Base-by-base conservation (phyloP, 2,797 vertebrate species). In the Hippopotamyrus pictus region DNA sequence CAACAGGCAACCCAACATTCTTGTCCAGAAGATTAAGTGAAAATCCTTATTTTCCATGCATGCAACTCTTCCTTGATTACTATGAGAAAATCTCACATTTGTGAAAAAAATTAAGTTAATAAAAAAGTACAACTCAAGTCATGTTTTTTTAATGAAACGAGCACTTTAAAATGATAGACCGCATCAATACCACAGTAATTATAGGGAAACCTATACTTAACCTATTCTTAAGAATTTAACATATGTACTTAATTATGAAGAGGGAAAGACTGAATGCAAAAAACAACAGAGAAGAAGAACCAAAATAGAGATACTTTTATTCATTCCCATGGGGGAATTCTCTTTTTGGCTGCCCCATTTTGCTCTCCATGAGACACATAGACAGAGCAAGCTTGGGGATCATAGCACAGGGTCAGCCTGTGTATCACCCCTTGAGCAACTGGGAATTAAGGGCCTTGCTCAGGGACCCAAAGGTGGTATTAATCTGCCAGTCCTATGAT, bases 71-170 rank as follows among this genome's bases (percentile, higher is more conserved):
- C 85, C 88, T 88, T 94, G 94, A 92, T 95, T 94, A 94, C 94
- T 92, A 91, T 95, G 93, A 94, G 94, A 89, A 92, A 91, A 93
- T 93, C 93, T 95, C 93, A 93, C 92, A 89, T 95, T 95, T 95
- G 94, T 95, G 94, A 93, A 94, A 95, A 88, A 73, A 93, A 94
- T 95, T 91, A 53, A 92, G 94, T 94, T 93, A 91, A 94, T 93
- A 92, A 94, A 92, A 93, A 93, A 87, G 53, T 41, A 59, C 59
- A 87, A 87, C 85, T 51, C 22, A 33, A 59, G 29, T 87, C 33
- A 37, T 57, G 85, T 59, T 19, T 87, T 41, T 86, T 19, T 54
- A 79, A 79, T 79, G 41, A 79, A 41, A 46, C 41, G 3, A 79
- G 41, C 73, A n/a, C 41, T 19, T 41, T n/a, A 41, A 79, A 79